Evolutionary conservation across 2,888 invertebrate genomes (phyloP), one percentile per base, ranked within the genome.

Genomic region (Aporophyla nigra): DNA sequence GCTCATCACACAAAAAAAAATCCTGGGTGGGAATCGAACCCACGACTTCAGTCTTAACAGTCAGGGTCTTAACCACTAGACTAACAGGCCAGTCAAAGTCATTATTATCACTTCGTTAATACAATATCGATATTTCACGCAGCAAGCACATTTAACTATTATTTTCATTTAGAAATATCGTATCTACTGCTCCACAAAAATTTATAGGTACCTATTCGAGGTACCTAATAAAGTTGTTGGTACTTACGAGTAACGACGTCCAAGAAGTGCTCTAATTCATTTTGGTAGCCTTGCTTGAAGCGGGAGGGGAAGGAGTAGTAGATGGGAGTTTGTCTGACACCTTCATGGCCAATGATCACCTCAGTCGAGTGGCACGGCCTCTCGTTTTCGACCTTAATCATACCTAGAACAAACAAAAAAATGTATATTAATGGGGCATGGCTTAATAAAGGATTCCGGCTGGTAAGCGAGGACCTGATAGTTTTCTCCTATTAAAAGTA

Each of bases 261-360:
- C 68, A 97, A 87, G 90, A 97, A 98, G 88, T 97, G 97, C n/a
- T 97, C 97, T 86, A 97, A 91, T 88, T 97, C 97, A 0, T 88
- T 83, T 62, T 91, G 89, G 90, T 98, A 98, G 1, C 96, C 97
- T 56, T 94, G 92, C 82, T 90, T 93, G 89, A 95, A 97, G 46
- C 97, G 96, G 0, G 97, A 97, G 0, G 97, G 94, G 90, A 97
- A 98, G 0, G 97, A 97, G 91, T 97, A 97, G 93, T 93, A 97
- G 84, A 97, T 97, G 1, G 97, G 97, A 0, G 97, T 93, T 14
- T 87, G 87, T 59, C 89, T 94, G n/a, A 94, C 75, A 5, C 97
- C 97, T 21, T 94, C 91, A 0, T 95, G 92, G 1, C 94, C 96
- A 2, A 93, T 86, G 63, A 95, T 91, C 0, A 91, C 88, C 83